Conservation (phyloP, 2,888 invertebrate species). For the Conus canariensis region DNA sequence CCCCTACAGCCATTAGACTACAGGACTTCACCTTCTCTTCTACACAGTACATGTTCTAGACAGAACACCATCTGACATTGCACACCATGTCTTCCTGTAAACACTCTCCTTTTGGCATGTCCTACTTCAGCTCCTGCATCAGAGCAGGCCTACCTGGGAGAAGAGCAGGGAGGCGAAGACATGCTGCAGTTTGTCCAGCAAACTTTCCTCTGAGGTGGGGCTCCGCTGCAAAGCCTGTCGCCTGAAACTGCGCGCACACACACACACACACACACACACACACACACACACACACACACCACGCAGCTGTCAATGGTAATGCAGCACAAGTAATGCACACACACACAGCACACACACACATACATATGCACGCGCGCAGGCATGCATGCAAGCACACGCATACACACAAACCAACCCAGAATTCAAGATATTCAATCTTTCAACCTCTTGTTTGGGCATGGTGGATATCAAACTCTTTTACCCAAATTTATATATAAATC, state of each 20-base stretch:
- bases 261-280: conserved; percentile 2
- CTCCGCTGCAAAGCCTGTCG: conserved; percentile 61
- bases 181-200: conserved; percentile 85
- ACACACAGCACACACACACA: not conserved
- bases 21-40: too few species aligned
- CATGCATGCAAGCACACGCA: not conserved
- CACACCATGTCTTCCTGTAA: too few species aligned
- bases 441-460: too few species aligned
- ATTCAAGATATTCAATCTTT: too few species aligned
- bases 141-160: conserved; percentile 61
- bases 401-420: not conserved
- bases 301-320: not conserved
- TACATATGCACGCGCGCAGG: not conserved
- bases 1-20: too few species aligned
- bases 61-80: too few species aligned
- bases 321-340: not conserved
- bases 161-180: conserved; percentile 83
- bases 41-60: too few species aligned
- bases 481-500: too few species aligned
- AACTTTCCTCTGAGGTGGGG: conserved; percentile 80
- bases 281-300: not conserved
- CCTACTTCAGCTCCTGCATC: too few species aligned
- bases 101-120: too few species aligned
- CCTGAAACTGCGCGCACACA: conserved; percentile 64
- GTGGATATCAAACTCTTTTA: too few species aligned